Conservation (phyloP, 2,797 vertebrate genomes). For the Tapera naevia region DNA sequence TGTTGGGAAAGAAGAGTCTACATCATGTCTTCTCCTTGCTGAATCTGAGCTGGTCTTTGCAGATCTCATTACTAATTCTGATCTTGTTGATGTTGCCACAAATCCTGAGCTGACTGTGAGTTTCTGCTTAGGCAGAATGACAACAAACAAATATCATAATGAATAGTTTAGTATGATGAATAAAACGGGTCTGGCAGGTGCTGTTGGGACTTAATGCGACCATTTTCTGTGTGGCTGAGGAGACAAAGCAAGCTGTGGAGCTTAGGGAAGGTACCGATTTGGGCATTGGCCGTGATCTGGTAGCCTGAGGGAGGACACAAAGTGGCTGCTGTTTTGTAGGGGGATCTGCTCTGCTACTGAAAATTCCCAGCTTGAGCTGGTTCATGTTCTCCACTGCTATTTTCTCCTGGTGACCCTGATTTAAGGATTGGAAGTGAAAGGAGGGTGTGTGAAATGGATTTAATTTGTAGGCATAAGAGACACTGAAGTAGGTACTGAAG, state of each 20-base stretch:
- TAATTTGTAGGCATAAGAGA: neutral
- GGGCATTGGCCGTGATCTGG: neutral
- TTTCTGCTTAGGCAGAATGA: neutral
- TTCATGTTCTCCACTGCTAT: neutral
- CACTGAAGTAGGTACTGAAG: neutral
- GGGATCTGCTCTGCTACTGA: neutral
- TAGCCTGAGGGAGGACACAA: neutral
- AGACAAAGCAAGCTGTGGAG: neutral
- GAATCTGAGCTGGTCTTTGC: neutral
- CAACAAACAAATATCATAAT: neutral
- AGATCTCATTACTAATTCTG: neutral
- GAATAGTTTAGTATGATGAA: neutral
- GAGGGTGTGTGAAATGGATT: no score
- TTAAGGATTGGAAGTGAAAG: neutral
- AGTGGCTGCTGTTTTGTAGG: neutral
- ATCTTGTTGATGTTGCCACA: neutral
- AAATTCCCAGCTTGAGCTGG: neutral
- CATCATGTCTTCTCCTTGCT: neutral
- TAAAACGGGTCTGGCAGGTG: neutral
- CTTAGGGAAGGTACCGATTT: accelerated
- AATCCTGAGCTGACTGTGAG: neutral
- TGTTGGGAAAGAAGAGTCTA: neutral
- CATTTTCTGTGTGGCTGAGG: neutral
- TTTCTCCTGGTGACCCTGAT: neutral
- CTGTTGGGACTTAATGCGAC: neutral